A percentile compares a stretch with the other conserved stretches of the same genome.
Conservation (phyloP, 2,797 vertebrate species). For the Gila robusta region DNA sequence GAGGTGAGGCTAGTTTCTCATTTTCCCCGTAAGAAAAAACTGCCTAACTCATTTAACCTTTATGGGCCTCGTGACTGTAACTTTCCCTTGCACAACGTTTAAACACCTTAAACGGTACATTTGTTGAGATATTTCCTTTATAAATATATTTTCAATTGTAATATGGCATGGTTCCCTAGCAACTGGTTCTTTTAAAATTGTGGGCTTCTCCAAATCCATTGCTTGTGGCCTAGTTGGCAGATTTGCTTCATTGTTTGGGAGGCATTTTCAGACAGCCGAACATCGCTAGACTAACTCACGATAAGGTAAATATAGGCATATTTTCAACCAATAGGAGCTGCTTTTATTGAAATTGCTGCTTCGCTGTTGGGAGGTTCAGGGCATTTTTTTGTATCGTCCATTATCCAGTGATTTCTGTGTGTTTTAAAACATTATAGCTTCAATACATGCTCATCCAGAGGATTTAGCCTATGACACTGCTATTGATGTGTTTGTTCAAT, state of each 20-base stretch:
- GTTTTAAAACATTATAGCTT: neutral
- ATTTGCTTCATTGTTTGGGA: constrained; percentile 36
- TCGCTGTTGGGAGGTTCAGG: neutral
- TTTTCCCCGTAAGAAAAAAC: neutral
- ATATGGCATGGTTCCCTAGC: constrained; percentile 54
- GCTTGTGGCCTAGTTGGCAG: constrained; percentile 51
- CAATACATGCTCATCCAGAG: neutral
- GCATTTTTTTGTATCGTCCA: neutral
- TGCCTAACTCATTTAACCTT: constrained; percentile 14
- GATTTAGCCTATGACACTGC: neutral
- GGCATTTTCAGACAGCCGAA: constrained; percentile 41
- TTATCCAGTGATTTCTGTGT: constrained; percentile 16
- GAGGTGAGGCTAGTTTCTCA: constrained; percentile 19
- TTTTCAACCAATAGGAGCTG: neutral
- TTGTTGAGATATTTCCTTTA: constrained; percentile 45
- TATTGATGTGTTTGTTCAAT: neutral
- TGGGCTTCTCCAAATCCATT: constrained; percentile 52
- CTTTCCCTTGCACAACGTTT: constrained; percentile 24
- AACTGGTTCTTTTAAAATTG: constrained; percentile 54
- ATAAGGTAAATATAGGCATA: constrained; percentile 11
- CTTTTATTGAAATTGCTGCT: constrained; percentile 20
- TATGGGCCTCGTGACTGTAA: constrained; percentile 1
- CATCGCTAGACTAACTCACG: constrained; percentile 26
- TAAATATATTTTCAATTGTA: constrained; percentile 50
- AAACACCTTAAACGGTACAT: constrained; percentile 15